Percentiles rank a stretch among this genome's conserved stretches.
These are phyloP conservation scores for Eutolmus rufibarbis DNA, from an alignment of 2,888 invertebrate genomes.

Conservation along the genomic window DNA sequence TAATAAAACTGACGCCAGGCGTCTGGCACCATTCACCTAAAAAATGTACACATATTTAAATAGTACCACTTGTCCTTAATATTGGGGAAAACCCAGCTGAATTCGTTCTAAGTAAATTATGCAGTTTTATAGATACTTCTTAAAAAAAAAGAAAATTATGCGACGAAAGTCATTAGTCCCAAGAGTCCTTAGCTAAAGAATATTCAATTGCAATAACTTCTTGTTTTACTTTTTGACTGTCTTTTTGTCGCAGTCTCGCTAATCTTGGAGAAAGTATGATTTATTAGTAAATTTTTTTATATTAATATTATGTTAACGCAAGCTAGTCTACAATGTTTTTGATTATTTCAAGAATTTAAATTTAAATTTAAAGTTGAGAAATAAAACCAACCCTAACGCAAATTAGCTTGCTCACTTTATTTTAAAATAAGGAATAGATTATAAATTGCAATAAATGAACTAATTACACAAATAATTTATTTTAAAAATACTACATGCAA, in stretches of 20 bases:
- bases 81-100: neutral
- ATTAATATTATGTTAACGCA: too few species aligned
- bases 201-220: neutral
- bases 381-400: too few species aligned
- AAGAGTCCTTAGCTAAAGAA: neutral
- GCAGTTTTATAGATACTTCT: neutral
- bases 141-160: neutral
- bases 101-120: neutral
- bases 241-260: neutral
- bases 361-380: too few species aligned
- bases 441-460: too few species aligned
- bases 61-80: neutral
- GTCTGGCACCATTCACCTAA: neutral
- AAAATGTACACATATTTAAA: neutral
- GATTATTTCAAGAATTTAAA: too few species aligned
- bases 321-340: too few species aligned
- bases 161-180: neutral
- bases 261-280: neutral
- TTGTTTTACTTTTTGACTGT: neutral
- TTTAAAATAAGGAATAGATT: too few species aligned
- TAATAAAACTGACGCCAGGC: slow-evolving; percentile 24
- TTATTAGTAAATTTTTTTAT: neutral
- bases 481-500: too few species aligned
- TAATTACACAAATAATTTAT: too few species aligned
- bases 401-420: too few species aligned